Evolutionary conservation across 2,888 invertebrate species (phyloP), one percentile per base, ranked within the genome.

Genomic region (Ectemnius cavifrons): DNA sequence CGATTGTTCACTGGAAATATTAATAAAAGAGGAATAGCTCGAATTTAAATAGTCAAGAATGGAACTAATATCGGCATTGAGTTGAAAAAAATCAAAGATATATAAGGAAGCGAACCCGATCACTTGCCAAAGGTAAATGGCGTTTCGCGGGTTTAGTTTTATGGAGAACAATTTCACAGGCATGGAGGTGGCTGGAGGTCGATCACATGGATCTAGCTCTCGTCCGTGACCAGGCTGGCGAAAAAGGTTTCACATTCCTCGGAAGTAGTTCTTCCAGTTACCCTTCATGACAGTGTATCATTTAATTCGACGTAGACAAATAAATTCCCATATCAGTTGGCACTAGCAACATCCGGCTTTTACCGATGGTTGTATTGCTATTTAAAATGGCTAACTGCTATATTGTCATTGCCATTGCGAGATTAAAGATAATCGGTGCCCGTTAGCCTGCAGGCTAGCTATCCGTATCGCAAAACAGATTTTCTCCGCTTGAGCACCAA

Each of bases 201-300:
- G 88, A 89, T 89, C 79, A 78, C 81, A 89, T 88, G 88, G 86
- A 89, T 89, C 87, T 88, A 78, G 89, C 83, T 84, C 88, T 84
- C 81, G 79, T 82, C 84, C 89, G 89, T 89, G 89, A 89, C 85
- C 81, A 67, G 87, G 63, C 79, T 88, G 77, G 67, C 64, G 77
- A 84, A 77, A 76, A 79, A 71, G 78, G 75, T 84, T 84, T 86
- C 83, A 80, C 83, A 82, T 84, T 81, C 74, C 56, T 66, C 56
- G 23, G 16, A 52, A 52, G 52, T 52, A 14, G 60, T 20, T 47
- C 37, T 8, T 61, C 28, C 37, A 37, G 37, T 37, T 37, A 37
- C 11, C 37, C 37, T 23, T 23, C 23, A 23, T 23, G 23, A 23
- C 3, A 23, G 23, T 23, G 3, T 23, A 23, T 23, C 23, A 4